Evolutionary conservation across 2,888 invertebrate species (phyloP).

Genomic region (Pollenia griseotomentosa): DNA sequence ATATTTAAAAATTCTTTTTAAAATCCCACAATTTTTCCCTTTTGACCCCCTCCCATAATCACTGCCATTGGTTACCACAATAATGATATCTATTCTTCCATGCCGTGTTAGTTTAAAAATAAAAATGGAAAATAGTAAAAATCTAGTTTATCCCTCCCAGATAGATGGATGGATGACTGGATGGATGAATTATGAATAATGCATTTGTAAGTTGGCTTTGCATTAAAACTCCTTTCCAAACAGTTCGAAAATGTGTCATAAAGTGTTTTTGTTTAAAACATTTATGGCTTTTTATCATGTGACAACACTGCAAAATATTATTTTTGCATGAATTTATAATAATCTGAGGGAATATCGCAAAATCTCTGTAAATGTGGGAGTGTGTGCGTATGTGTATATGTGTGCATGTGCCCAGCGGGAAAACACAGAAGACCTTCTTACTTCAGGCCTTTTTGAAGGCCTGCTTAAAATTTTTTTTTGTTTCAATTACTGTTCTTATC

Average conservation of each 20-base stretch:
- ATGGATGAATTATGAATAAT: conserved; percentile 51
- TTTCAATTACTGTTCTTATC: no score
- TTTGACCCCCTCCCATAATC: neutral
- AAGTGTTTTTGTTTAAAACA: conserved; percentile 37
- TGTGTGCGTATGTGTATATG: neutral
- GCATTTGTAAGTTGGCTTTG: conserved; percentile 16
- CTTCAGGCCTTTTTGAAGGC: no score
- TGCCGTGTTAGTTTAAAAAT: neutral
- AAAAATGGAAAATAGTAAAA: conserved; percentile 22
- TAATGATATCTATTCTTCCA: no score
- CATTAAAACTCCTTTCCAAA: conserved; percentile 18
- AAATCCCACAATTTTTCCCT: no score
- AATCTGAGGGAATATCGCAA: conserved; percentile 4
- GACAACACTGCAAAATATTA: conserved; percentile 29
- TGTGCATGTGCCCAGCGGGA: no score
- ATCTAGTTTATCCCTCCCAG: conserved; percentile 10
- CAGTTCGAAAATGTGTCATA: neutral
- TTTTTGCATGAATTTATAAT: conserved; percentile 57
- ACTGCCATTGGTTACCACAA: no score
- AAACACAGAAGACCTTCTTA: no score
- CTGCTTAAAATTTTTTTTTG: no score
- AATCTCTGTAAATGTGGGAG: neutral
- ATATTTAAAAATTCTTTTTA: neutral
- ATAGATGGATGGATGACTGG: neutral
- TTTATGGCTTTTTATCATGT: conserved; percentile 44